phyloP scores from a whole-genome alignment of 2,888 invertebrate genomes.

The Philopedon plagiatum region DNA sequence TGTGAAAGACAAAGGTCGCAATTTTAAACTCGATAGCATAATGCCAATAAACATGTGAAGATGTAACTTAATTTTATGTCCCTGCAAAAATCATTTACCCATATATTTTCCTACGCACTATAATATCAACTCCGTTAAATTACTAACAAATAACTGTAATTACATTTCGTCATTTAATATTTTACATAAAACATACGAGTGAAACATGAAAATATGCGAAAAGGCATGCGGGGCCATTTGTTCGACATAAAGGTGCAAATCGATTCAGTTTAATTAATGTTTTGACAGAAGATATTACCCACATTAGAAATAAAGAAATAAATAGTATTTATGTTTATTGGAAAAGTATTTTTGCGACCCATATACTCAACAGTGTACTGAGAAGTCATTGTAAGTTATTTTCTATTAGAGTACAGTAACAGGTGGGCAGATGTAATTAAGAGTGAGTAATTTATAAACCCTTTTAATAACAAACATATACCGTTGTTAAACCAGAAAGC shows the following conservation, averaged over 20 bases:
- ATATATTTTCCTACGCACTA: too few species aligned
- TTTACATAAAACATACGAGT: not conserved
- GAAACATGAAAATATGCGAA: not conserved
- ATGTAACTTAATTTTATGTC: too few species aligned
- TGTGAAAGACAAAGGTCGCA: too few species aligned
- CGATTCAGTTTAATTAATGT: slow-evolving; percentile 3
- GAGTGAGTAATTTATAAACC: too few species aligned
- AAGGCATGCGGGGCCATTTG: slow-evolving; percentile 4
- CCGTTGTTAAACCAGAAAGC: too few species aligned
- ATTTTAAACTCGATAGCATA: too few species aligned
- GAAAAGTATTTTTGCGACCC: not conserved
- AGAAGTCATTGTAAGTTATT: not conserved
- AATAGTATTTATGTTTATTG: not conserved
- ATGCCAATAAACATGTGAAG: too few species aligned
- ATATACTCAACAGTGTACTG: not conserved
- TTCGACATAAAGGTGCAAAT: slow-evolving; percentile 9
- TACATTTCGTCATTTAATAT: not conserved
- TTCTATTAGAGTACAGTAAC: not conserved
- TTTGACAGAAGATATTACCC: slow-evolving; percentile 9
- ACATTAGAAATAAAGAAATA: slow-evolving; percentile 7
- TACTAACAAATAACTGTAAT: too few species aligned
- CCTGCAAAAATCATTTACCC: too few species aligned
- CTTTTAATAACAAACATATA: too few species aligned
- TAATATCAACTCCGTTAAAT: too few species aligned
- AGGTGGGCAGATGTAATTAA: not conserved